Evolutionary conservation across 2,797 vertebrate species (phyloP).

Genomic region (Eremophila alpestris): DNA sequence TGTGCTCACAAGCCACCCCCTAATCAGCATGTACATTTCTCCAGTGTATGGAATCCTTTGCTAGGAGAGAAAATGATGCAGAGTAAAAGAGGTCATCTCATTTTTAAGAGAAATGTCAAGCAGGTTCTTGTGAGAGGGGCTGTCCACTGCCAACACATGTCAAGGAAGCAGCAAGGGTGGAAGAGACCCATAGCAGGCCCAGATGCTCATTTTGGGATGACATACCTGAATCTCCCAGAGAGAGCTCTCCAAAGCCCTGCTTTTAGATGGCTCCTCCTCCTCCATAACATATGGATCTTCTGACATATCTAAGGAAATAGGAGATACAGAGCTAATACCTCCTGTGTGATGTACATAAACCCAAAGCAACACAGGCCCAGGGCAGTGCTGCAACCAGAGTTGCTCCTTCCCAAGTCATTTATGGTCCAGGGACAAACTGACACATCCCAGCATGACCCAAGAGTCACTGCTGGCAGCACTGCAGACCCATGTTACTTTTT

Average conservation of each 20-base stretch:
- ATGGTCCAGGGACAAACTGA: neutral
- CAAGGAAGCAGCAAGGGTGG: neutral
- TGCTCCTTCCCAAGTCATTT: neutral
- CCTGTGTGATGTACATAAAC: rapidly evolving
- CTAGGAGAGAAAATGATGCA: neutral
- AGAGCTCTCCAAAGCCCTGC: conserved; percentile 90
- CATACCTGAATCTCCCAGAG: conserved; percentile 94
- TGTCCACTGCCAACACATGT: rapidly evolving
- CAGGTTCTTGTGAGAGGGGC: neutral
- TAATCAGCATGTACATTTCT: neutral
- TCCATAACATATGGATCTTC: conserved; percentile 87
- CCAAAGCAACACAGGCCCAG: neutral
- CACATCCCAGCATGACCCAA: neutral
- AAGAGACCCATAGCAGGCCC: neutral
- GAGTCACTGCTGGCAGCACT: neutral
- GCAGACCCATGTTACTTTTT: neutral
- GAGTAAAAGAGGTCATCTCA: neutral
- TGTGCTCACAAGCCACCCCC: neutral
- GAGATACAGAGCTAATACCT: neutral
- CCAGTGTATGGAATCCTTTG: neutral
- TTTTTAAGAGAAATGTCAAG: neutral
- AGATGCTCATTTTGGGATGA: neutral
- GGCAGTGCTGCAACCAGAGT: neutral
- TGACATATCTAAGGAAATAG: conserved; percentile 51
- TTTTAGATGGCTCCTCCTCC: conserved; percentile 84